Conservation (phyloP, 2,888 invertebrate genomes). For the Drosophila incognita region DNA sequence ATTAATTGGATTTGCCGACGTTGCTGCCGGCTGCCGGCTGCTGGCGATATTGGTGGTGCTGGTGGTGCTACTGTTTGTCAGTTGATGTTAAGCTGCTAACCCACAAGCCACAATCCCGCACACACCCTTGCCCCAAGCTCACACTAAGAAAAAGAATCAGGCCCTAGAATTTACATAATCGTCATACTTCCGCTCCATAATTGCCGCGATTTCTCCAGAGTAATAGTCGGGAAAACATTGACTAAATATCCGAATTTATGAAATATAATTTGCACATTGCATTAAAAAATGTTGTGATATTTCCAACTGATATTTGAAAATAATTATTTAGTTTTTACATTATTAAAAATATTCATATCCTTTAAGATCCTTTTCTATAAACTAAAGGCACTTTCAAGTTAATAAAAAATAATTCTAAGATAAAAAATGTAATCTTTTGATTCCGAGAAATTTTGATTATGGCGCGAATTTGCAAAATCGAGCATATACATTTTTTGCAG, state of each 20-base stretch:
- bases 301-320: not conserved
- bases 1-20: constrained; percentile 72
- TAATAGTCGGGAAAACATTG: not conserved
- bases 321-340: not conserved
- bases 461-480: too few relatives aligned
- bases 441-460: not conserved
- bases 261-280: not conserved
- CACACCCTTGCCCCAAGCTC: not conserved
- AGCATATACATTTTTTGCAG: not conserved
- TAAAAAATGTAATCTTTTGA: too few relatives aligned
- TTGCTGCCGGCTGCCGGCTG: constrained; percentile 9
- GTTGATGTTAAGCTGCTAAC: constrained; percentile 27
- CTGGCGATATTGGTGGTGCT: not conserved
- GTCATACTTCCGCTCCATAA: not conserved
- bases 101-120: not conserved
- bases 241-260: not conserved
- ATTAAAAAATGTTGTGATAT: not conserved
- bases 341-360: not conserved
- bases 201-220: not conserved
- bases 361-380: not conserved
- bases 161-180: not conserved
- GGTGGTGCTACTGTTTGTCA: constrained; percentile 22
- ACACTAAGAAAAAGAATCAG: not conserved
- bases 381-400: too few relatives aligned
- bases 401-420: too few relatives aligned